Evolutionary conservation across 2,797 vertebrate genomes (phyloP).

Genomic region (Tauraco hartlaubi): DNA sequence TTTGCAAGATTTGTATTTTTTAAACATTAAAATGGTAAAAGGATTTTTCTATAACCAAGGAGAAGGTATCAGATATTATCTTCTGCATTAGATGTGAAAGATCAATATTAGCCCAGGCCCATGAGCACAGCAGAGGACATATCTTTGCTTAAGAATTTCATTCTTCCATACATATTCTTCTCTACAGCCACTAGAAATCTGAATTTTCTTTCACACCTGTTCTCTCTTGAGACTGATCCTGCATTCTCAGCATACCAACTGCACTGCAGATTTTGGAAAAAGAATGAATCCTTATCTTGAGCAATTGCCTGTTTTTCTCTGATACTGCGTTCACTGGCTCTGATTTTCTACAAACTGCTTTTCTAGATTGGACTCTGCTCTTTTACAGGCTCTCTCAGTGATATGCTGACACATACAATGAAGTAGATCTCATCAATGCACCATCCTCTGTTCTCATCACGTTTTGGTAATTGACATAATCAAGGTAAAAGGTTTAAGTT

Average conservation of each 20-base stretch:
- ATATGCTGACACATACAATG: not conserved
- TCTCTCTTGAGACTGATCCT: not conserved
- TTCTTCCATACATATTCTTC: not conserved
- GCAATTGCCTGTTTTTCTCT: not conserved
- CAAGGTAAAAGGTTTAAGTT: not conserved
- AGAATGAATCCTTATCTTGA: not conserved
- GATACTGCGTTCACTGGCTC: not conserved
- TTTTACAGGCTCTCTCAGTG: not conserved
- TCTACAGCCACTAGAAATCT: not conserved
- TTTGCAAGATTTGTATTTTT: not conserved
- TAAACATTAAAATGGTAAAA: not conserved
- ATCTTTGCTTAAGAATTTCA: not conserved
- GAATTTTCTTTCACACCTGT: not conserved
- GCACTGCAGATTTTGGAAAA: not conserved
- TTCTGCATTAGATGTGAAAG: not conserved
- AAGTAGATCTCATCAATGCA: not conserved
- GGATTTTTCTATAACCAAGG: not conserved
- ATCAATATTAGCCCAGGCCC: not conserved
- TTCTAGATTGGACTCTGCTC: not conserved
- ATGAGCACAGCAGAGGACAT: accelerated
- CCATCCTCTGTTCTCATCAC: not conserved
- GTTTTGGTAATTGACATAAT: not conserved
- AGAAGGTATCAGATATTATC: not conserved
- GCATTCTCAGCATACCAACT: not conserved
- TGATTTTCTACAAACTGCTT: not conserved